A percentile compares a stretch with the other conserved stretches of the same genome.
Conservation (phyloP, 2,888 invertebrate species). For the Xestoiulus laeticollis region DNA sequence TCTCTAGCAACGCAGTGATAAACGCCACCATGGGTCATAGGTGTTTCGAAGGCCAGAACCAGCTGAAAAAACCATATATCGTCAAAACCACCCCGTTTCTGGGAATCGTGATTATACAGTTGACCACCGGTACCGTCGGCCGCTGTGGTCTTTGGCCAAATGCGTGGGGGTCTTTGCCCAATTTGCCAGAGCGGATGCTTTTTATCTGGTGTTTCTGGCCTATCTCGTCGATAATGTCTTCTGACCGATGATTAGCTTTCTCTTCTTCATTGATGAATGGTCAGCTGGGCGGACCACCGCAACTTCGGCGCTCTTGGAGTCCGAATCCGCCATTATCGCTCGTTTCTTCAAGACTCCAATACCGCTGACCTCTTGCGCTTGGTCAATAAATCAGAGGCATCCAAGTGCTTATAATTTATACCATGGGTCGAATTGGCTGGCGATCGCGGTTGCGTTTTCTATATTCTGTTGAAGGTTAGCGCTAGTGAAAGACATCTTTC, state of each 20-base stretch:
- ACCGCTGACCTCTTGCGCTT: constrained; percentile 20
- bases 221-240: neutral
- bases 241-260: neutral
- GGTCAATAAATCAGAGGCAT: neutral
- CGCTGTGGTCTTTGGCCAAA: neutral
- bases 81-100: neutral
- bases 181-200: neutral
- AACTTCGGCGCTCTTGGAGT: constrained; percentile 13
- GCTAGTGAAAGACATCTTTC: neutral
- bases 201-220: neutral
- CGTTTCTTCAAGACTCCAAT: neutral
- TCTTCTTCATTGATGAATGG: neutral
- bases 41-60: neutral
- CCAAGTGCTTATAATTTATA: neutral
- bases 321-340: neutral
- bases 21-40: neutral
- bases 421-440: neutral
- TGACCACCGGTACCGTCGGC: neutral
- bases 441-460: neutral
- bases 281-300: neutral
- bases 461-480: neutral
- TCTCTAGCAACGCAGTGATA: neutral
- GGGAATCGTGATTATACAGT: neutral
- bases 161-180: constrained; percentile 21
- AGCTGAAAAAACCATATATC: too few relatives aligned